Evolutionary conservation across 2,797 vertebrate species (phyloP).

Genomic region (Tadarida brasiliensis): DNA sequence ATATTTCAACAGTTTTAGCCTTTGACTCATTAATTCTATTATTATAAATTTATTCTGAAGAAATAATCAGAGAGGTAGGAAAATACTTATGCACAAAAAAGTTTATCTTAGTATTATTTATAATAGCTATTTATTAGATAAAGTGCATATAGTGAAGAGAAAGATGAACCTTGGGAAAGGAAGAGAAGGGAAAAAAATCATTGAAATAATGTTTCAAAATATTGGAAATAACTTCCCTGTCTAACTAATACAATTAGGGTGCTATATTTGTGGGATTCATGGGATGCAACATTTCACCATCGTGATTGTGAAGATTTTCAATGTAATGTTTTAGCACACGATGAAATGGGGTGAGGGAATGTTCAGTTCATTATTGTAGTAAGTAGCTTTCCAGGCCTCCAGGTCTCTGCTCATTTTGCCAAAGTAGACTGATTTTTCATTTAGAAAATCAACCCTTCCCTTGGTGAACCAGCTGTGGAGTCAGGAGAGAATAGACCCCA

Average conservation of each 20-base stretch:
- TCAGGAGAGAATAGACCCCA: background rate
- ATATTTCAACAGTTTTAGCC: background rate
- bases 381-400: background rate
- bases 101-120: conserved; percentile 27
- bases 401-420: background rate
- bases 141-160: background rate
- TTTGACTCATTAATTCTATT: background rate
- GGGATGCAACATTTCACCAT: background rate
- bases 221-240: background rate
- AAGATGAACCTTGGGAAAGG: background rate
- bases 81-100: background rate
- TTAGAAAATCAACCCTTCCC: background rate
- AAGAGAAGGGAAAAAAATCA: background rate
- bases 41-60: background rate
- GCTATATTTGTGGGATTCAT: background rate
- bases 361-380: background rate
- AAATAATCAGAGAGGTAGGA: background rate
- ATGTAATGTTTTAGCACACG: background rate
- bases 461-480: background rate
- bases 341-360: background rate
- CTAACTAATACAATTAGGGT: conserved; percentile 20
- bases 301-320: background rate
- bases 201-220: conserved; percentile 4
- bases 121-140: background rate
- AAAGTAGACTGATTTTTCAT: background rate